These are phyloP conservation scores for Trogon melanurus DNA, from an alignment of 2,113 vertebrate genomes.

Conservation along the genomic window DNA sequence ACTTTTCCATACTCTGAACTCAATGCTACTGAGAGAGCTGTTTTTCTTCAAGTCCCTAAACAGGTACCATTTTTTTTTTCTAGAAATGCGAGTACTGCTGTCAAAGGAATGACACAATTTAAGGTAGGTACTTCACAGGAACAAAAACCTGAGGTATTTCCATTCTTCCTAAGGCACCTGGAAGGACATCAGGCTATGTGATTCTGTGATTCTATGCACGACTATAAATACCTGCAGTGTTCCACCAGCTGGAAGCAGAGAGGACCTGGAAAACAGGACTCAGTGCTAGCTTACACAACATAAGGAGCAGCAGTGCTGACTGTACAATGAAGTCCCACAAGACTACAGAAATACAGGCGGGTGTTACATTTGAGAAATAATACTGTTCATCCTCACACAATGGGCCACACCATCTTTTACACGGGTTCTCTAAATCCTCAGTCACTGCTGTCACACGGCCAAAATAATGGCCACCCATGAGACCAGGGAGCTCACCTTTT, in stretches of 20 bases:
- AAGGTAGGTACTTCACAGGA: neutral
- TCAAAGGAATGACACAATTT: neutral
- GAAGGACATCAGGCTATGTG: accelerated
- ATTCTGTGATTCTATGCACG: too few species aligned
- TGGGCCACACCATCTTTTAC: neutral
- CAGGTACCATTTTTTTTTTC: neutral
- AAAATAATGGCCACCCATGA: accelerated
- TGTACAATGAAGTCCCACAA: neutral
- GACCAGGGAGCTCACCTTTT: neutral
- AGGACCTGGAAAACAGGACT: neutral
- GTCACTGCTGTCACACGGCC: neutral
- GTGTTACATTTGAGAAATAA: neutral
- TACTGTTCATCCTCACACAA: neutral
- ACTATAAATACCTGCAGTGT: neutral
- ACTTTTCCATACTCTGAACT: neutral
- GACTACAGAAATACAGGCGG: neutral
- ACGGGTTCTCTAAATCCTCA: neutral
- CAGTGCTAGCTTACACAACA: neutral
- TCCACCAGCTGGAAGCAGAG: neutral
- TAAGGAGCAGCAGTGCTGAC: neutral
- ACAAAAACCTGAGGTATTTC: neutral
- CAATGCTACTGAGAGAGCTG: neutral
- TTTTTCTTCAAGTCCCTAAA: neutral
- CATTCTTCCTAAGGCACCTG: neutral
- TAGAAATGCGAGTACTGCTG: neutral